phyloP scores from a whole-genome alignment of 1,140 invertebrate genomes.

The Thrips palmi region DNA sequence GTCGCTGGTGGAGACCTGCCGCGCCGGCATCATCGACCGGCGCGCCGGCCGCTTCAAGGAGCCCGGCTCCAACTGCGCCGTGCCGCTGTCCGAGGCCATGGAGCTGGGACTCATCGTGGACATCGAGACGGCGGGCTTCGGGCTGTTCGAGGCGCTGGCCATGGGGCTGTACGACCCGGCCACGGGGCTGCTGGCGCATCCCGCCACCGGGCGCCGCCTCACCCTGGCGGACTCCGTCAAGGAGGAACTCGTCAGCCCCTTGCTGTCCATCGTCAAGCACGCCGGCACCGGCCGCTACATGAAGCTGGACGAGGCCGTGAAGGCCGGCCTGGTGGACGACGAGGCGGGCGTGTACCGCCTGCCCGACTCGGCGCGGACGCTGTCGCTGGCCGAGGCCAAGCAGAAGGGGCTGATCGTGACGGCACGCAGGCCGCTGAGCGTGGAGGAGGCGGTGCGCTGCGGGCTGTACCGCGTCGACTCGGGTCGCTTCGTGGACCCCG shows the following conservation, averaged over 20 bases:
- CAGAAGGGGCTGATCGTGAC: conserved; percentile 55
- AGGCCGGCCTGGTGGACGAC: conserved; percentile 52
- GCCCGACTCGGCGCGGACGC: conserved; percentile 32
- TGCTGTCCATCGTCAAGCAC: conserved; percentile 60
- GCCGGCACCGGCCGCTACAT: conserved; percentile 47
- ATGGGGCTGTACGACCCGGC: conserved; percentile 62
- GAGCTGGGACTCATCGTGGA: conserved; percentile 62
- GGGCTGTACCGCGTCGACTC: conserved; percentile 55
- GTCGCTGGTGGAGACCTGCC: conserved; percentile 56
- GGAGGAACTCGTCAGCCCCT: conserved; percentile 62
- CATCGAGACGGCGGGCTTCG: conserved; percentile 62
- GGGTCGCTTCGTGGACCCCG: conserved; percentile 61
- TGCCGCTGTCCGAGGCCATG: conserved; percentile 52
- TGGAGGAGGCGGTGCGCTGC: conserved; percentile 61
- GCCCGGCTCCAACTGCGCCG: conserved; percentile 38
- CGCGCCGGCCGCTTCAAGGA: conserved; percentile 58
- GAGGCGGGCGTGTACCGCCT: conserved; percentile 45
- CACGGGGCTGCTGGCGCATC: conserved; percentile 60
- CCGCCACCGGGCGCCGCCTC: conserved; percentile 52
- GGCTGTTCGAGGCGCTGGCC: conserved; percentile 60
- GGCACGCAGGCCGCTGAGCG: conserved; percentile 40
- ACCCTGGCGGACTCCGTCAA: conserved; percentile 61
- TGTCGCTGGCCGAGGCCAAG: conserved; percentile 51
- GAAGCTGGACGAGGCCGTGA: conserved; percentile 53
- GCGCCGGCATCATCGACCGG: conserved; percentile 65